These are phyloP conservation scores for Drosophila kambysellisi DNA, from an alignment of 2,888 invertebrate genomes.

Conservation along the genomic window DNA sequence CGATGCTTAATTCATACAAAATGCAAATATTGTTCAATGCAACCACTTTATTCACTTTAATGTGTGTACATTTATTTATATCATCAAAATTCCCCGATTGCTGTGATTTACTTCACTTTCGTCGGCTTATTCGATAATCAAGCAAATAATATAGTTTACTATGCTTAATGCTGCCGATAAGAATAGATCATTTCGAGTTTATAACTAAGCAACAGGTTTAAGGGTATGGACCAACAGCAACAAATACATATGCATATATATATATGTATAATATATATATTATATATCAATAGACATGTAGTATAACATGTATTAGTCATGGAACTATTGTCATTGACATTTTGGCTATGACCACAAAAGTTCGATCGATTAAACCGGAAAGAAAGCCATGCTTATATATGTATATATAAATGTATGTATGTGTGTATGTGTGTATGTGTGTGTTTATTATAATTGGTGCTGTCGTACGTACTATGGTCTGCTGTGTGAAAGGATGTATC, in stretches of 20 bases:
- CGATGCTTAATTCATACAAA: not conserved
- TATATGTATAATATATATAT: not conserved
- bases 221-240: too few species aligned
- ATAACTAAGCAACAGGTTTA: not conserved
- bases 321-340: conserved; percentile 41
- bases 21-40: not conserved
- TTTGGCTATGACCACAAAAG: conserved; percentile 41
- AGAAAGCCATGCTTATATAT: conserved; percentile 35
- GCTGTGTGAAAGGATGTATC: conserved; percentile 46
- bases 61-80: not conserved
- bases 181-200: not conserved
- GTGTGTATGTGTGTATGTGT: conserved; percentile 5
- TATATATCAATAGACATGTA: not conserved
- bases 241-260: not conserved
- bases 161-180: not conserved
- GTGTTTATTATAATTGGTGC: not conserved
- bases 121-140: not conserved
- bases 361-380: conserved; percentile 56
- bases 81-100: not conserved
- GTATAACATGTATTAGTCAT: conserved; percentile 23
- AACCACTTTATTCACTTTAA: not conserved
- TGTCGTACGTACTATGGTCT: not conserved
- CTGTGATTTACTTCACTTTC: not conserved
- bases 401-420: not conserved
- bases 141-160: not conserved